Percentiles rank a stretch among this genome's conserved stretches.
Evolutionary conservation across 2,113 vertebrate genomes (phyloP).

Genomic region (Choloepus hoffmanni): DNA sequence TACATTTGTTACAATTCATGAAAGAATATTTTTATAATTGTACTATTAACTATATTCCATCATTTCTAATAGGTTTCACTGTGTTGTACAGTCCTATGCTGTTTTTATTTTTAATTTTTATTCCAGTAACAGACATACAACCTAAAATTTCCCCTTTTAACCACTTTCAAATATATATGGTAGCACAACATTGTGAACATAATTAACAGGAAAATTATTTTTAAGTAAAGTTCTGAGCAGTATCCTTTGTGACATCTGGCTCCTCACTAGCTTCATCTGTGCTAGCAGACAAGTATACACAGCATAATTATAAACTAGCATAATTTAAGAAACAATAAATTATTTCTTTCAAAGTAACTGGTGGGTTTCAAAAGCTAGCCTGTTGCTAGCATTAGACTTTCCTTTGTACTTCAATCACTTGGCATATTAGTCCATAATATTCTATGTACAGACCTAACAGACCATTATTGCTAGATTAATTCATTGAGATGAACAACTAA

Average conservation of each 20-base stretch:
- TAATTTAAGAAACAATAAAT: constrained; percentile 47
- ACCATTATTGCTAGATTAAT: constrained; percentile 83
- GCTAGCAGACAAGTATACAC: constrained; percentile 69
- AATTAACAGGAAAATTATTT: constrained; percentile 35
- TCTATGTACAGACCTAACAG: constrained; percentile 78
- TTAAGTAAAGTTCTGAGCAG: not conserved
- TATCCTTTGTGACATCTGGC: constrained; percentile 49
- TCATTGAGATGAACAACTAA: constrained; percentile 80
- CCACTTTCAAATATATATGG: no score
- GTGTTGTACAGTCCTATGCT: no score
- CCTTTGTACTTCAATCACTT: constrained; percentile 69
- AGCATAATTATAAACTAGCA: not conserved
- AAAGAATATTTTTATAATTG: no score
- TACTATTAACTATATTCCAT: no score
- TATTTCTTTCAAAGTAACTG: constrained; percentile 13
- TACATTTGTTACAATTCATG: no score
- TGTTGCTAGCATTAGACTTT: constrained; percentile 10
- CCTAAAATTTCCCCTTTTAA: no score
- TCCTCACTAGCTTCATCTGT: constrained; percentile 53
- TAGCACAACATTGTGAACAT: no score
- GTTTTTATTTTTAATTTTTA: no score
- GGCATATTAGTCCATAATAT: constrained; percentile 74
- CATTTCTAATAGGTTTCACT: no score
- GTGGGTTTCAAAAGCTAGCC: constrained; percentile 62
- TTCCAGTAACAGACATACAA: no score